phyloP scores from a whole-genome alignment of 92 coral and sea anemone genomes.

The Anthopleura xanthogrammica region DNA sequence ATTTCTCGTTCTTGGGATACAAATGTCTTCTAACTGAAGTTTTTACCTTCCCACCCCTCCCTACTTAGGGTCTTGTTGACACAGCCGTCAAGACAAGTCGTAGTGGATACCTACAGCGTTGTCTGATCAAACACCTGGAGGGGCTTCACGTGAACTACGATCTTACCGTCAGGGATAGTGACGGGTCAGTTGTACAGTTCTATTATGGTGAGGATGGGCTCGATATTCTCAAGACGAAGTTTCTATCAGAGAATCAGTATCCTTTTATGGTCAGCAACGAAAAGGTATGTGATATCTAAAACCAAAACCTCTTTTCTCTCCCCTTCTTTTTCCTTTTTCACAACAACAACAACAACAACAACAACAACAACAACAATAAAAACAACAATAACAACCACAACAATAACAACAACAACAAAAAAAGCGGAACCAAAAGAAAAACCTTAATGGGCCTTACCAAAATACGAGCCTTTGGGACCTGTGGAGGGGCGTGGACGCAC shows the following conservation, averaged over 20 bases:
- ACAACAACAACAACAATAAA: too few species aligned
- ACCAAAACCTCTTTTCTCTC: background rate
- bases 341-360: too few species aligned
- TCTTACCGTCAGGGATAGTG: conserved; percentile 93
- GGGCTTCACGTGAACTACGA: conserved; percentile 92
- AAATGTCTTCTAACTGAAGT: too few species aligned
- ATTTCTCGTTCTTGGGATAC: too few species aligned
- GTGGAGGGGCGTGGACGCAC: too few species aligned
- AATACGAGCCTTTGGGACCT: too few species aligned
- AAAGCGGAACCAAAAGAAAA: too few species aligned
- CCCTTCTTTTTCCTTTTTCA: background rate
- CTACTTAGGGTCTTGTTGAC: conserved; percentile 87
- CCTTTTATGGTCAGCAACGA: conserved; percentile 86
- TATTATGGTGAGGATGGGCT: conserved; percentile 97
- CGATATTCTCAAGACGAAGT: conserved; percentile 82
- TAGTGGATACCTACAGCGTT: conserved; percentile 98
- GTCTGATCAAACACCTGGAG: conserved; percentile 94
- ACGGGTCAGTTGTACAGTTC: conserved; percentile 96
- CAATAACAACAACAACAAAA: too few species aligned
- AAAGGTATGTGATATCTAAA: conserved; percentile 46
- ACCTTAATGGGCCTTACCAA: too few species aligned
- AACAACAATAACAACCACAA: too few species aligned
- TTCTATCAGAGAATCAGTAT: conserved; percentile 87
- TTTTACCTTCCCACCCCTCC: background rate
- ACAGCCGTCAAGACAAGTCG: conserved; percentile 99